Conservation (phyloP, 2,797 vertebrate genomes). For the Enteromius anoplus region DNA sequence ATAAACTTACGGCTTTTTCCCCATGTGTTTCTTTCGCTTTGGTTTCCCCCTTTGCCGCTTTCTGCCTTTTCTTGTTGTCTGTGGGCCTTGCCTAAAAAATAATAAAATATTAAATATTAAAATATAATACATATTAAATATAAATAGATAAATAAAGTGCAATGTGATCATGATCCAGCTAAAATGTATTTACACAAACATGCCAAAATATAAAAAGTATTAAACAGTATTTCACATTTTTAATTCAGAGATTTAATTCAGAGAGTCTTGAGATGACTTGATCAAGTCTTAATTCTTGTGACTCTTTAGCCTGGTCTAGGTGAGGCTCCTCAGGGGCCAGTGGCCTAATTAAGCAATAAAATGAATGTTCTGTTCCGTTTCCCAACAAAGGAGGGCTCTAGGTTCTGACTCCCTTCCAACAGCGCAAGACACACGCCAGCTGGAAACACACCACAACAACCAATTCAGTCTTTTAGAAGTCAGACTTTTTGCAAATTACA, state of each 20-base stretch:
- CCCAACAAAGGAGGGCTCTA: constrained; percentile 51
- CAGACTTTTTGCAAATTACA: background rate
- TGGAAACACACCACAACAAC: constrained; percentile 36
- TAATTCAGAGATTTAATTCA: background rate
- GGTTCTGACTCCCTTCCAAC: constrained; percentile 56
- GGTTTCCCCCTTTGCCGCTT: constrained; percentile 71
- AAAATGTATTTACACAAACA: background rate
- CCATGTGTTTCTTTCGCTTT: constrained; percentile 68
- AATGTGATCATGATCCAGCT: background rate
- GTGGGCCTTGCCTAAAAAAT: constrained; percentile 63
- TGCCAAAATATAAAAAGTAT: background rate
- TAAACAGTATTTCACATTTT: background rate
- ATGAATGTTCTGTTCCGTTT: constrained; percentile 60
- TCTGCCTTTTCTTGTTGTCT: constrained; percentile 68
- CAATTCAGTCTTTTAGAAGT: constrained; percentile 5
- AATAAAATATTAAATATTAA: constrained; percentile 12
- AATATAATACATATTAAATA: constrained; percentile 22
- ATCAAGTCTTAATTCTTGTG: constrained; percentile 43
- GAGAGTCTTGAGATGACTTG: constrained; percentile 3
- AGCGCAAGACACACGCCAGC: constrained; percentile 55
- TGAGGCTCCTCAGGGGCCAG: constrained; percentile 49
- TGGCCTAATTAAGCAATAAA: constrained; percentile 64
- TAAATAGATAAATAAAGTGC: background rate
- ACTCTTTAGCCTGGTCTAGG: constrained; percentile 13
- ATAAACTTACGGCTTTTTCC: constrained; percentile 67